phyloP scores from a whole-genome alignment of 64 coral and sea anemone genomes.

The Exaiptasia diaphana region DNA sequence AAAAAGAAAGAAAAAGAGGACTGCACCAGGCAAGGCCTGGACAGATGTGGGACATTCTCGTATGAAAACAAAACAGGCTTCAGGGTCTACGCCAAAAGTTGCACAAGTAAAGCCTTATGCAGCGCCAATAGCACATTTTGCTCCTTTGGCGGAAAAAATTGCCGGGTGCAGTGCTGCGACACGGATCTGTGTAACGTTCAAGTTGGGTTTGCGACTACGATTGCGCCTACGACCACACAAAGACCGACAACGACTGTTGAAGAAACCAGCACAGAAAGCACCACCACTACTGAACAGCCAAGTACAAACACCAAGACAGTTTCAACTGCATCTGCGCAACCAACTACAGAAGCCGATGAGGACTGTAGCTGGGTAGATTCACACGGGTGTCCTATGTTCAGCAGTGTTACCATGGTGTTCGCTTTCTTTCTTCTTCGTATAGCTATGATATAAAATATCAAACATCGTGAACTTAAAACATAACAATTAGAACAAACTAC shows the following conservation, averaged over 20 bases:
- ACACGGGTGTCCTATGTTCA: too few relatives aligned
- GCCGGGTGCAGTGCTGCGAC: conserved; percentile 1
- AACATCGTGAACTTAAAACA: neutral
- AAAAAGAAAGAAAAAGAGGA: neutral
- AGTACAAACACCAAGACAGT: neutral
- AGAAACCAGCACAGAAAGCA: neutral
- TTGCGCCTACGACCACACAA: neutral
- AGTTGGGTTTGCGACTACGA: neutral
- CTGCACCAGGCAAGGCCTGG: neutral
- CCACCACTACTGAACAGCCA: neutral
- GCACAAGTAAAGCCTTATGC: neutral
- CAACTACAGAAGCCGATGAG: neutral
- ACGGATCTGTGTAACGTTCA: neutral
- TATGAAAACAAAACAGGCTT: neutral
- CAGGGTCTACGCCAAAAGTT: conserved; percentile 42
- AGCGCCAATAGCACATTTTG: conserved; percentile 5
- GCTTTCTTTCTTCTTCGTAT: neutral
- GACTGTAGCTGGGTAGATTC: neutral
- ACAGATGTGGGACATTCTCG: conserved; percentile 36
- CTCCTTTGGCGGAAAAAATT: neutral
- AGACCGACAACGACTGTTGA: neutral
- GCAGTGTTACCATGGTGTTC: neutral
- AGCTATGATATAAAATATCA: neutral
- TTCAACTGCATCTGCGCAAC: neutral
- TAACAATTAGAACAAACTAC: neutral